These are phyloP conservation scores for Diplolepis rosae DNA, from an alignment of 2,888 invertebrate genomes.

Conservation along the genomic window DNA sequence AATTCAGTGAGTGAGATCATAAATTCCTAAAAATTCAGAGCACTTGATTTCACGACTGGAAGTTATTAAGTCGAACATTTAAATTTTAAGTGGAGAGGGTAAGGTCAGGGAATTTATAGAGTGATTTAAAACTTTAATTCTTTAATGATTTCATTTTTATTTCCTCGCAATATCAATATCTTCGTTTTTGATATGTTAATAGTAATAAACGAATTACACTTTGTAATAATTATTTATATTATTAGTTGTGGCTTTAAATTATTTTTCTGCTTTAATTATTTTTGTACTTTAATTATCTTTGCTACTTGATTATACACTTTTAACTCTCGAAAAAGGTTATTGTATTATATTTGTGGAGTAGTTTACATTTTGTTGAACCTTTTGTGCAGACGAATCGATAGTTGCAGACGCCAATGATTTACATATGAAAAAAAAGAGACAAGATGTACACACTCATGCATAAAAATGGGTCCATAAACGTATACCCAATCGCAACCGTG, in stretches of 20 bases:
- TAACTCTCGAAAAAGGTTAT: neutral
- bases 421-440: constrained; percentile 8
- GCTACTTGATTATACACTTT: neutral
- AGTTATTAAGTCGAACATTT: too few species aligned
- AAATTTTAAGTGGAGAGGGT: too few species aligned
- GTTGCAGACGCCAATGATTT: constrained; percentile 11
- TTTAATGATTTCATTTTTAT: too few species aligned
- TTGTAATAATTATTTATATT: too few species aligned
- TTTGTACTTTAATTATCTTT: neutral
- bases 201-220: too few species aligned
- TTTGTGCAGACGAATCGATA: constrained; percentile 1
- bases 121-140: too few species aligned
- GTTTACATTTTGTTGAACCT: neutral
- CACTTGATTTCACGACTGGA: too few species aligned
- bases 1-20: too few species aligned
- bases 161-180: too few species aligned
- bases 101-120: too few species aligned
- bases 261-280: neutral
- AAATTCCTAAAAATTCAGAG: too few species aligned
- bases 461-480: constrained; percentile 30
- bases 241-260: neutral
- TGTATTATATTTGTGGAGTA: neutral
- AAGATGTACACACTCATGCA: constrained; percentile 25
- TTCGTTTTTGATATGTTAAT: too few species aligned
- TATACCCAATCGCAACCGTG: constrained; percentile 47